Base-by-base conservation (phyloP, 2,888 invertebrate species). In the Nymphalis polychloros region DNA sequence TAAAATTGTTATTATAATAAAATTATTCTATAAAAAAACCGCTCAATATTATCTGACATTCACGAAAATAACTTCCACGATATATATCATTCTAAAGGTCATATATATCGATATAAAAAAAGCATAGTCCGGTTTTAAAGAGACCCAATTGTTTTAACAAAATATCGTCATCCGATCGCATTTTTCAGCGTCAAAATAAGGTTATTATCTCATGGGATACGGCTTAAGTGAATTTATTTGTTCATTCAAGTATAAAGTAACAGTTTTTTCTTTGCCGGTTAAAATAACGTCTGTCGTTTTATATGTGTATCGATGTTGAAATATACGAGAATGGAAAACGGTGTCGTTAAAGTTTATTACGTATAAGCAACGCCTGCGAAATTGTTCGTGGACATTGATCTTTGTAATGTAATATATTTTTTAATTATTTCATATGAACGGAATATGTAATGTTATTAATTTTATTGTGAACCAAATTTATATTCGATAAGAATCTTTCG, bases 221-320 rank as follows among this genome's bases (percentile, higher is more conserved):
- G 82, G 78, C 79, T 86, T 84, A 84, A 86, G 81, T 79, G 81
- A 85, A 88, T 88, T 88, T 89, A 89, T 88, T 79, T 77, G 81
- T 83, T 82, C 86, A 85, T 87, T 85, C 86, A 83, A 82, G 85
- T 84, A 87, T 88, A 89, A 89, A 88, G 84, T 83, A 82, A 73
- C 61, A 75, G 73, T 79, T 78, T 81, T 78, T 79, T 82, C 73
- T 73, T 75, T 72, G 68, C 65, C 77, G 71, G 77, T 78, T 81
- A 82, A 86, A 85, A 84, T 86, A 87, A 87, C 80, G 84, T 80
- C 75, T 76, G 76, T 78, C 77, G 79, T 83, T 83, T 82, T 77
- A 84, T 84, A 88, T 83, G 81, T 89, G 85, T 87, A 88, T 80
- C 87, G 53, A 31, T 79, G 41, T 55, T 74, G 81, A 81, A 72